Base-by-base conservation (phyloP, 2,113 vertebrate genomes). In the Tyrannus savana region DNA sequence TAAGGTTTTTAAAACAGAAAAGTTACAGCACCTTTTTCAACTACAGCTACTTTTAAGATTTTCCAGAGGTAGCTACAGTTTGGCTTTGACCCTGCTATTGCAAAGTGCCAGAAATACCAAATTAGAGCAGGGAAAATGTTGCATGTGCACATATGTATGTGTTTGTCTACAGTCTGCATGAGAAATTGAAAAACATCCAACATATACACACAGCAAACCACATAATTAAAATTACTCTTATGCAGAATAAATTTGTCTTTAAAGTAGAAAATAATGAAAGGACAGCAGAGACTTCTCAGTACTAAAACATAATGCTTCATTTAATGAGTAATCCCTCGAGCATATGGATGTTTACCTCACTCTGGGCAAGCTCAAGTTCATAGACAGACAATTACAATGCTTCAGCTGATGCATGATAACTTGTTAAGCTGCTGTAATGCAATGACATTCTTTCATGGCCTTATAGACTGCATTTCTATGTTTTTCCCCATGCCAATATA, bases 121-220 rank as follows among this genome's bases (percentile, higher is more conserved):
- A 92, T 95, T 75, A 89, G 16, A 91, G 52, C 8, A 81, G 41
- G 41, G 75, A 87, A 94, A 96, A 94, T 84, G 44, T 62, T 87
- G 66, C 92, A 47, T 59, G 80, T 19, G 9, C 60, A 92, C 59
- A 60, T 60, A 90, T 62, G 55, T 84, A 71, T 84, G 66, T 85
- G 81, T 92, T 96, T 95, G 90, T 91, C 96, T 93, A 55, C 63
- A 83, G 81, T 78, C 80, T 71, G 72, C 62, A 41, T 31, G 19
- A 90, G 89, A 47, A 90, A 63, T 8, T 93, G 89, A 95, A 95
- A 95, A 92, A 71, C 39, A 71, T 85, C 96, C 90, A 97, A 95
- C 30, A 94, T 25, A 96, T 2, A 80, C 81, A 83, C 60, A 73
- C 8, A 74, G 47, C 21, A 95, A 87, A 82, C 46, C 31, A 5